These are phyloP conservation scores for Macrostomum lignano DNA, from an alignment of 1,140 invertebrate genomes.

Conservation along the genomic window DNA sequence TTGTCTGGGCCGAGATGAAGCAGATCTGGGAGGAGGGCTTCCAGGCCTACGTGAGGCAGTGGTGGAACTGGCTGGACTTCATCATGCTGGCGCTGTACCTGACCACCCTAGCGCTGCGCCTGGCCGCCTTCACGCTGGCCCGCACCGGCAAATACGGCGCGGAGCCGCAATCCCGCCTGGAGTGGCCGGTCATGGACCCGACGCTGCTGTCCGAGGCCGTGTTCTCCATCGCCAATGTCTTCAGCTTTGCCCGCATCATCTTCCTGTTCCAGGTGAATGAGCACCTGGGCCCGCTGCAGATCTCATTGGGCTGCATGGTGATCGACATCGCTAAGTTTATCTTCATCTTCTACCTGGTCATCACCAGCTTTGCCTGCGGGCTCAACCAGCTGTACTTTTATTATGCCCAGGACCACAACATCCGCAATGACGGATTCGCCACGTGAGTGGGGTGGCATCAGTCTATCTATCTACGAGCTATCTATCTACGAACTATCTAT, in stretches of 20 bases:
- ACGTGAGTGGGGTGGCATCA: no score
- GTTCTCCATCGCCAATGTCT: conserved; percentile 25
- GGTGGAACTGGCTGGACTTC: conserved; percentile 90
- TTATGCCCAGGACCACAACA: conserved; percentile 9
- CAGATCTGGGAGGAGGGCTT: conserved; percentile 56
- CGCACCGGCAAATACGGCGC: conserved; percentile 12
- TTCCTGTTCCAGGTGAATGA: conserved; percentile 29
- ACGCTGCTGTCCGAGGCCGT: conserved; percentile 22
- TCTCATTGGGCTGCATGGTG: conserved; percentile 32
- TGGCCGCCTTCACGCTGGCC: conserved; percentile 12
- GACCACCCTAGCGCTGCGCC: conserved; percentile 26
- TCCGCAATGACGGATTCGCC: conserved; percentile 12
- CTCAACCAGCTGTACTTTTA: conserved; percentile 31
- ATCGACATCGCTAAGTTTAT: conserved; percentile 32
- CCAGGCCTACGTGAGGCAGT: conserved; percentile 57
- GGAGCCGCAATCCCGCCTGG: conserved; percentile 11
- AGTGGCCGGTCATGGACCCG: conserved; percentile 22
- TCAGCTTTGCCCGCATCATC: conserved; percentile 26
- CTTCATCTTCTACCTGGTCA: conserved; percentile 31
- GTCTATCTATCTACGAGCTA: no score
- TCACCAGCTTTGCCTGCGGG: conserved; percentile 31
- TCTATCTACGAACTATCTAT: no score
- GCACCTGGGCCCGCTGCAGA: conserved; percentile 29
- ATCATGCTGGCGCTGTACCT: conserved; percentile 37
- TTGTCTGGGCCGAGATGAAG: conserved; percentile 59